phyloP scores from a whole-genome alignment of 2,113 vertebrate species.

The Scartelaos histophorus region DNA sequence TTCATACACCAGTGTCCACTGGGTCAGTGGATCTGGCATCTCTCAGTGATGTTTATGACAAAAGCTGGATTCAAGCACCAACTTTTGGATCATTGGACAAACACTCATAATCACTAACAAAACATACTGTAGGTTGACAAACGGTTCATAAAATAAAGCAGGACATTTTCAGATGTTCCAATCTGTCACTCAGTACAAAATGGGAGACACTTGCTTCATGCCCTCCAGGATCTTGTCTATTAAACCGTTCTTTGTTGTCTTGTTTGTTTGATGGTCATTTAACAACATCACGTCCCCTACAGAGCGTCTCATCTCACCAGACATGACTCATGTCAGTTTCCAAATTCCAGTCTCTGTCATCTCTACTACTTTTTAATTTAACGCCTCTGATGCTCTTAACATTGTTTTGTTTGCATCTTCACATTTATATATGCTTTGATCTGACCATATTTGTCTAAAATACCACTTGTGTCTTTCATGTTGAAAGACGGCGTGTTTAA shows the following conservation, averaged over 20 bases:
- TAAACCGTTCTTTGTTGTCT: constrained; percentile 19
- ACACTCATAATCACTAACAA: background rate
- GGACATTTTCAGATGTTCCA: background rate
- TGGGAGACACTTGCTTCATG: background rate
- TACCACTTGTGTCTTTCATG: constrained; percentile 30
- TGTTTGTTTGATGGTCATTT: constrained; percentile 16
- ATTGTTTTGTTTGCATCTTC: constrained; percentile 3
- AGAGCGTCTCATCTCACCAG: constrained; percentile 15
- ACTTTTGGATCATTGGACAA: too few relatives aligned
- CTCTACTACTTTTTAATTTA: constrained; percentile 1
- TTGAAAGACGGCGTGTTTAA: constrained; percentile 82
- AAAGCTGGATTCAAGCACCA: too few relatives aligned
- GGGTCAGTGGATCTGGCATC: too few relatives aligned
- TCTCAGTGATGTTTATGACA: too few relatives aligned
- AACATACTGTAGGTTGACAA: background rate
- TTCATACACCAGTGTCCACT: too few relatives aligned
- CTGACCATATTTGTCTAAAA: constrained; percentile 14
- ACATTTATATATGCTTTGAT: background rate
- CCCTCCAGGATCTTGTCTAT: constrained; percentile 24
- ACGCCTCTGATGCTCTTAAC: background rate
- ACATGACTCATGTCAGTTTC: constrained; percentile 14
- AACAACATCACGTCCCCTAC: constrained; percentile 9
- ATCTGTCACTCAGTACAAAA: background rate
- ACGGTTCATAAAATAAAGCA: background rate
- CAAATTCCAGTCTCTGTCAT: constrained; percentile 20